Conservation (phyloP, 2,797 vertebrate genomes). For the Characodon lateralis region DNA sequence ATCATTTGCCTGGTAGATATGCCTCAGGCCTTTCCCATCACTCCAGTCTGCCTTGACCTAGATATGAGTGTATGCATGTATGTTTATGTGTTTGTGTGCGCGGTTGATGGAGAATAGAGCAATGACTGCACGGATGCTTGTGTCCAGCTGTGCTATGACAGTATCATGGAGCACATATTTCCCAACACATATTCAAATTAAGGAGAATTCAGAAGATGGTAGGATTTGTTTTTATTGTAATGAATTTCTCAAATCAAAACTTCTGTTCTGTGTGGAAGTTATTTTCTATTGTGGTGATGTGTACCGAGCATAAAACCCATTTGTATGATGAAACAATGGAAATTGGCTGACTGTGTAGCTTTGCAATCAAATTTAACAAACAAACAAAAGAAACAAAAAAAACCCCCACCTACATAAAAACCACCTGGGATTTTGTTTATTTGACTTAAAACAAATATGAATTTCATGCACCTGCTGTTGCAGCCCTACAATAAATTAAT, state of each 20-base stretch:
- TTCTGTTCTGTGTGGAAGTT: background rate
- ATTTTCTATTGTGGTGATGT: background rate
- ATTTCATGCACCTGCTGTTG: background rate
- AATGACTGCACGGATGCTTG: conserved; percentile 34
- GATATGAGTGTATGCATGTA: conserved; percentile 66
- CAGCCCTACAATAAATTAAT: conserved; percentile 2
- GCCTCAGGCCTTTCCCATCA: conserved; percentile 81
- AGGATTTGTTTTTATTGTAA: background rate
- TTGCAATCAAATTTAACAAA: conserved; percentile 11
- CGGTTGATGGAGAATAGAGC: conserved; percentile 46
- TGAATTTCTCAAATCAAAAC: background rate
- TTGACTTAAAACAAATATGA: background rate
- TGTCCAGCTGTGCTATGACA: conserved; percentile 43
- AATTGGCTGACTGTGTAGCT: background rate
- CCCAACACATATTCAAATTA: background rate
- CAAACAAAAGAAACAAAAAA: background rate
- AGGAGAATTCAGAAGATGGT: background rate
- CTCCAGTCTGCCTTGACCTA: conserved; percentile 83
- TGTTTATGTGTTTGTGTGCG: conserved; percentile 28
- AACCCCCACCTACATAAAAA: background rate
- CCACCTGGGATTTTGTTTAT: background rate
- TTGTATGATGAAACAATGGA: background rate
- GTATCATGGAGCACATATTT: background rate
- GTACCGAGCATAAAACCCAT: background rate
- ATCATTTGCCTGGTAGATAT: conserved; percentile 82